Percentiles rank a stretch among this genome's conserved stretches.
phyloP scores from a whole-genome alignment of 2,797 vertebrate species.

The Dermochelys coriacea region DNA sequence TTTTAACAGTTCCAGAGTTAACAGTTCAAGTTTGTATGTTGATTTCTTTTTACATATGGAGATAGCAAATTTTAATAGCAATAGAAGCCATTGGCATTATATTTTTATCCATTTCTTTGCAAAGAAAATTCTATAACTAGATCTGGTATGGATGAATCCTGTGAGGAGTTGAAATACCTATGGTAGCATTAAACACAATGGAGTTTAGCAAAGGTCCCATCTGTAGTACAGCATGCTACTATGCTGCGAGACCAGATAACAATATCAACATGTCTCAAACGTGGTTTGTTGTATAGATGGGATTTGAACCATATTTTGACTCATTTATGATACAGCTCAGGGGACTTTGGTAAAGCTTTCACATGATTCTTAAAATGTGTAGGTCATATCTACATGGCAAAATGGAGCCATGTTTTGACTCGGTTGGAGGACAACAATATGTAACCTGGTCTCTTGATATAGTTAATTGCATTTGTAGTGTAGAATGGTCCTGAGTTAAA shows the following conservation, averaged over 20 bases:
- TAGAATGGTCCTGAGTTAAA: not conserved
- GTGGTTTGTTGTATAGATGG: not conserved
- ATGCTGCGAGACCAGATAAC: not conserved
- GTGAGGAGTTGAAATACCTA: not conserved
- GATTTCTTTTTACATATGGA: not conserved
- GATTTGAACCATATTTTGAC: fast-evolving
- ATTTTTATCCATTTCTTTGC: not conserved
- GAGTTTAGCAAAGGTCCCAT: not conserved
- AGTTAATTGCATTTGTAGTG: not conserved
- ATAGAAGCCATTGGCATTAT: not conserved
- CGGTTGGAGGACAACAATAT: not conserved
- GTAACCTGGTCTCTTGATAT: not conserved
- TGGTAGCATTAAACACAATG: not conserved
- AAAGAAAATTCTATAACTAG: not conserved
- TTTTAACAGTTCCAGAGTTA: not conserved
- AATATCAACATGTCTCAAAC: not conserved
- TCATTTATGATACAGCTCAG: not conserved
- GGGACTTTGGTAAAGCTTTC: not conserved
- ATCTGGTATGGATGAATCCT: not conserved
- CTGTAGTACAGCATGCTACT: not conserved
- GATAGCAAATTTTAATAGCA: not conserved
- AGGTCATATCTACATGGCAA: not conserved
- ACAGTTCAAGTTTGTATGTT: not conserved
- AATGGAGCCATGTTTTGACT: not conserved
- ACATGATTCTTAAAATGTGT: fast-evolving